phyloP scores from a whole-genome alignment of 2,113 vertebrate genomes.

The Petroica traversi region DNA sequence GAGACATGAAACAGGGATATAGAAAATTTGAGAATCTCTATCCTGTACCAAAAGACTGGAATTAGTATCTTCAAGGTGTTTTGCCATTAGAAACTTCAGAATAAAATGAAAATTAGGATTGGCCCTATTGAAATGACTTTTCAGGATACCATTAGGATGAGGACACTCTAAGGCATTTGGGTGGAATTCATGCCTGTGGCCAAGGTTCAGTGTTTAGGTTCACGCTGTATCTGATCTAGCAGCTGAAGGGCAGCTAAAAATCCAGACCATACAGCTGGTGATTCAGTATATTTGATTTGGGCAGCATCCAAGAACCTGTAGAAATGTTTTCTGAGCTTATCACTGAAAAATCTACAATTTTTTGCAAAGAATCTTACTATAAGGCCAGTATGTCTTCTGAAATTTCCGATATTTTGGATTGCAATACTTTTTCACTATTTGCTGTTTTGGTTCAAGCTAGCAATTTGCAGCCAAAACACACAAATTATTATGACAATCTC shows the following conservation, averaged over 20 bases:
- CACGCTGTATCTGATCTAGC: background rate
- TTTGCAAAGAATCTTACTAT: background rate
- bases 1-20: background rate
- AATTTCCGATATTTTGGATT: background rate
- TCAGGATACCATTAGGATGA: background rate
- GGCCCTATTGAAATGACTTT: background rate
- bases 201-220: background rate
- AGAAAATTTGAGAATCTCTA: background rate
- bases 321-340: background rate
- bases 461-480: background rate
- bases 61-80: background rate
- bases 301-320: background rate
- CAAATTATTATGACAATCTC: background rate
- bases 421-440: background rate
- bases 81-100: background rate
- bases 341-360: rapidly evolving
- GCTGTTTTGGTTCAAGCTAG: background rate
- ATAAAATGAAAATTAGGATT: background rate
- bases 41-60: background rate
- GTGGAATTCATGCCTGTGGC: background rate
- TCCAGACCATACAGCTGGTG: rapidly evolving
- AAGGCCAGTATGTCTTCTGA: background rate
- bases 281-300: background rate
- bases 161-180: background rate
- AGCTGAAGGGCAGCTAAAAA: background rate